These are phyloP conservation scores for Thunnus maccoyii DNA, from an alignment of 2,113 vertebrate genomes.

Conservation along the genomic window DNA sequence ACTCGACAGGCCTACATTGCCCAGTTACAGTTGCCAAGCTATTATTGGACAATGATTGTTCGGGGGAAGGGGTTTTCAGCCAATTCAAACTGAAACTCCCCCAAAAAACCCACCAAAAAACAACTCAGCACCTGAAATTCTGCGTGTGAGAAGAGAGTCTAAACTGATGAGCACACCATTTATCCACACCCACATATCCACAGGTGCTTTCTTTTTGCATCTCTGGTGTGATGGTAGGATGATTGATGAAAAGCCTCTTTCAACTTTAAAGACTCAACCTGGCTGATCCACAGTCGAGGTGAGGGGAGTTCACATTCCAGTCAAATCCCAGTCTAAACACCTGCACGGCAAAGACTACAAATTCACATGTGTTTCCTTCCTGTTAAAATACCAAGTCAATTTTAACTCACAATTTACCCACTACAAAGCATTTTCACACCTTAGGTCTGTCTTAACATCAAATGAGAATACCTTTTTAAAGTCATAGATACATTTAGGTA, in stretches of 20 bases:
- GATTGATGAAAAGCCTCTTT: constrained; percentile 64
- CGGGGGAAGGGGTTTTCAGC: neutral
- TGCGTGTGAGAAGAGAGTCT: neutral
- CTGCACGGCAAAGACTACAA: constrained; percentile 63
- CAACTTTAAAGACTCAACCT: constrained; percentile 49
- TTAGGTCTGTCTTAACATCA: neutral
- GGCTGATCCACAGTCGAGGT: constrained; percentile 44
- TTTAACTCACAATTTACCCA: constrained; percentile 16
- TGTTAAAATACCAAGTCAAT: constrained; percentile 36
- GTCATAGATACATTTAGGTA: neutral
- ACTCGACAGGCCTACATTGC: neutral
- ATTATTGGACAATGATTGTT: neutral
- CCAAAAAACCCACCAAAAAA: too few relatives aligned
- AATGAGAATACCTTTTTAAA: neutral
- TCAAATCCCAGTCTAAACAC: constrained; percentile 80
- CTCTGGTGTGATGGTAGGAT: constrained; percentile 9
- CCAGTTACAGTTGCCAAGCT: neutral
- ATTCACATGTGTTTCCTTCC: constrained; percentile 59
- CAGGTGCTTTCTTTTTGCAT: constrained; percentile 58
- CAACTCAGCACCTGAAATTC: neutral
- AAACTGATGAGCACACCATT: neutral
- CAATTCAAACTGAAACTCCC: too few relatives aligned
- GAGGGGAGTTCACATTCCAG: constrained; percentile 71
- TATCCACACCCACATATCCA: constrained; percentile 26
- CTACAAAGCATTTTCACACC: neutral